Evolutionary conservation across 2,797 vertebrate species (phyloP).

Genomic region (Lutjanus argentimaculatus): DNA sequence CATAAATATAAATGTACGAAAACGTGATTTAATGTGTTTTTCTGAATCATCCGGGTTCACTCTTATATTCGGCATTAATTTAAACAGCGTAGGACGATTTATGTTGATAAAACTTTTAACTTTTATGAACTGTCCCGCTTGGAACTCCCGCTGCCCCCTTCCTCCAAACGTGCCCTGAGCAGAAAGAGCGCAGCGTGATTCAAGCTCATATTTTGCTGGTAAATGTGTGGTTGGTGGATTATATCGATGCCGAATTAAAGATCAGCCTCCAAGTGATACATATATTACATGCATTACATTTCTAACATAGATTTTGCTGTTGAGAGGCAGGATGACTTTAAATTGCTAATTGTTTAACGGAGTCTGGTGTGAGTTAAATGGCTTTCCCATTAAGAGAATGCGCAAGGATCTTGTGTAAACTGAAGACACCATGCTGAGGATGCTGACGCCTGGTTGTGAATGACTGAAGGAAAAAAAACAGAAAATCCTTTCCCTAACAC

Average conservation of each 20-base stretch:
- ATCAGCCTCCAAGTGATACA: no score
- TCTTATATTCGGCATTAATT: slow-evolving; percentile 8
- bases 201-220: background rate
- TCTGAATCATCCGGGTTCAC: rapidly evolving
- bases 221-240: rapidly evolving
- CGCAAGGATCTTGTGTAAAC: background rate
- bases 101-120: background rate
- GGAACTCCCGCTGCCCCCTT: background rate
- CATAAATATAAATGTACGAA: rapidly evolving
- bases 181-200: rapidly evolving
- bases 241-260: background rate
- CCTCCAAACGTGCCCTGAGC: no score
- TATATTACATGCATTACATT: rapidly evolving
- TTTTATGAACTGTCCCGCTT: slow-evolving; percentile 6
- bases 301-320: rapidly evolving
- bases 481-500: background rate
- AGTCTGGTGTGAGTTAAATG: background rate
- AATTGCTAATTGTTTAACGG: background rate
- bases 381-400: background rate
- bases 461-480: background rate
- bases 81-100: rapidly evolving
- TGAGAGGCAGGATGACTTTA: rapidly evolving
- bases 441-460: slow-evolving; percentile 15
- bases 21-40: rapidly evolving
- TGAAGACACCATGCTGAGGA: slow-evolving; percentile 15